Conservation (phyloP, 2,888 invertebrate species). For the Synanthedon formicaeformis region DNA sequence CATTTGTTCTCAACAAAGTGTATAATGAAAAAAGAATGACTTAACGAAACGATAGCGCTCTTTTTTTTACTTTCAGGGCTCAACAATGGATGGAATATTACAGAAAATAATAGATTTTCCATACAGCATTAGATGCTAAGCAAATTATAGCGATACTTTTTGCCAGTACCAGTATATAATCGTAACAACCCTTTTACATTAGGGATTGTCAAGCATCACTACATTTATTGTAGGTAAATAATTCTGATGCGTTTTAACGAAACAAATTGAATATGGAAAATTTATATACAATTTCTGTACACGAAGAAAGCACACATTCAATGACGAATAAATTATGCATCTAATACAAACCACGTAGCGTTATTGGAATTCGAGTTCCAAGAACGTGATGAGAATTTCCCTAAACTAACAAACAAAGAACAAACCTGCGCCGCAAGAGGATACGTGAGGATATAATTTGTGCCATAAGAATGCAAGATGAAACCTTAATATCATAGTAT, state of each 20-base stretch:
- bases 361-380: constrained; percentile 31
- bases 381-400: constrained; percentile 37
- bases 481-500: neutral
- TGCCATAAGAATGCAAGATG: constrained; percentile 13
- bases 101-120: too few species aligned
- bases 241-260: too few species aligned
- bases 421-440: constrained; percentile 27
- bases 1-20: constrained; percentile 29
- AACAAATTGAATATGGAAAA: too few species aligned
- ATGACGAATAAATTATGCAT: constrained; percentile 22
- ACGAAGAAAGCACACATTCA: too few species aligned
- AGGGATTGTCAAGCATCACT: too few species aligned
- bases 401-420: constrained; percentile 21
- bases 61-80: neutral
- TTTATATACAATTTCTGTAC: too few species aligned
- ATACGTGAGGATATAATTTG: constrained; percentile 31
- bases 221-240: too few species aligned
- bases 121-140: too few species aligned
- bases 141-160: too few species aligned
- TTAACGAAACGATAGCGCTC: constrained; percentile 22
- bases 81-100: too few species aligned
- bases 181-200: too few species aligned
- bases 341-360: constrained; percentile 29
- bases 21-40: constrained; percentile 33
- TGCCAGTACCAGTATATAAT: too few species aligned